Conservation (phyloP, 1,140 invertebrate species). For the Neoseiulus cucumeris region DNA sequence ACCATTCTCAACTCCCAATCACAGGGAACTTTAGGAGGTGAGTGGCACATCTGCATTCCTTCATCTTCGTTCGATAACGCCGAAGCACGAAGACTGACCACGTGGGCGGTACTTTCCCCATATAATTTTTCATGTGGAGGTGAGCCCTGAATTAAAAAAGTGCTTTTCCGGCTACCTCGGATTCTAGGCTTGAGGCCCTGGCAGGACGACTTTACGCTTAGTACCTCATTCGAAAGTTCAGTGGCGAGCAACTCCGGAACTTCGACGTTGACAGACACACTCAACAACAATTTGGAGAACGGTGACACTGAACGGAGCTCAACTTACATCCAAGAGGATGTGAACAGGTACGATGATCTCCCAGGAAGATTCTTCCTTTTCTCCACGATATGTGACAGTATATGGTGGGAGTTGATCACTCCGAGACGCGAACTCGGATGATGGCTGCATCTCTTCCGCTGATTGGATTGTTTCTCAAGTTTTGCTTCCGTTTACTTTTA, state of each 20-base stretch:
- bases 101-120: too few species aligned
- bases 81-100: too few species aligned
- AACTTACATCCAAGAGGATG: background rate
- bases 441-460: too few species aligned
- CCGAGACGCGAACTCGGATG: too few species aligned
- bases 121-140: too few species aligned
- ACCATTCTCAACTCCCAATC: background rate
- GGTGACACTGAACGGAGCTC: background rate
- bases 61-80: background rate
- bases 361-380: too few species aligned
- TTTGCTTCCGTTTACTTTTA: background rate
- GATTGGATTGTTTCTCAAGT: too few species aligned
- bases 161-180: background rate
- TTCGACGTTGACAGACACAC: background rate
- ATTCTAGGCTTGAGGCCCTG: background rate
- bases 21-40: background rate
- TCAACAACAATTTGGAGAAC: constrained; percentile 7
- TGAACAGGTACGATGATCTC: background rate
- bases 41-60: background rate
- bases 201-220: background rate
- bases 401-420: too few species aligned
- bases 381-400: too few species aligned
- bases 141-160: too few species aligned
- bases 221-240: background rate
- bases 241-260: background rate